Evolutionary conservation across 37 sponge, comb jelly and placozoan genomes (phyloP).

Genomic region (Crambe crambe): DNA sequence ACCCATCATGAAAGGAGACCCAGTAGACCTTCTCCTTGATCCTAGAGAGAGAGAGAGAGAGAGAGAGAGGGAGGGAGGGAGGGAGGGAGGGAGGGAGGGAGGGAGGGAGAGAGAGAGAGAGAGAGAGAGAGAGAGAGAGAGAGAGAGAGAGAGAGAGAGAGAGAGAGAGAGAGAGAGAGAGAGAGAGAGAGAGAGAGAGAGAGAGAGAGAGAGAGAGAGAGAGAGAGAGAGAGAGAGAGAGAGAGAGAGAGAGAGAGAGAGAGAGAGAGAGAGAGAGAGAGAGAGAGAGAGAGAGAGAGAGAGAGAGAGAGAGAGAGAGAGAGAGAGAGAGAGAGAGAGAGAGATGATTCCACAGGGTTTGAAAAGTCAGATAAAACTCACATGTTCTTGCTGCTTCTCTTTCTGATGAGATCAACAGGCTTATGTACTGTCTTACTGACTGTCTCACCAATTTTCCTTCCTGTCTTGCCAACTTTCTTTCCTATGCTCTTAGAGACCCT

Average conservation of each 20-base stretch:
- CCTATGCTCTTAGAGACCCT: too few relatives aligned
- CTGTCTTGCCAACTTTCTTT: too few relatives aligned
- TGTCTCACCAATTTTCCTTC: background rate
- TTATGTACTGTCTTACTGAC: background rate
- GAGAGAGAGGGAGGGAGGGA: background rate
- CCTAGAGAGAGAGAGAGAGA: background rate
- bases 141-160: background rate
- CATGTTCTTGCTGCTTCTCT: background rate
- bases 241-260: background rate
- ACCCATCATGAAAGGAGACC: conserved; percentile 75
- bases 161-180: background rate
- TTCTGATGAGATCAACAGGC: background rate
- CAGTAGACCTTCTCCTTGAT: conserved; percentile 36
- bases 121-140: background rate
- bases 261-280: background rate
- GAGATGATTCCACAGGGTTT: too few relatives aligned
- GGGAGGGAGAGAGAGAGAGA: background rate
- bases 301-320: background rate
- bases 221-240: background rate
- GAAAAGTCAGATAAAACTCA: background rate
- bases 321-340: background rate
- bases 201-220: background rate
- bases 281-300: background rate
- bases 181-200: background rate
- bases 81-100: background rate